These are phyloP conservation scores for Sweltsa coloradensis DNA, from an alignment of 1,140 invertebrate genomes.

Conservation along the genomic window DNA sequence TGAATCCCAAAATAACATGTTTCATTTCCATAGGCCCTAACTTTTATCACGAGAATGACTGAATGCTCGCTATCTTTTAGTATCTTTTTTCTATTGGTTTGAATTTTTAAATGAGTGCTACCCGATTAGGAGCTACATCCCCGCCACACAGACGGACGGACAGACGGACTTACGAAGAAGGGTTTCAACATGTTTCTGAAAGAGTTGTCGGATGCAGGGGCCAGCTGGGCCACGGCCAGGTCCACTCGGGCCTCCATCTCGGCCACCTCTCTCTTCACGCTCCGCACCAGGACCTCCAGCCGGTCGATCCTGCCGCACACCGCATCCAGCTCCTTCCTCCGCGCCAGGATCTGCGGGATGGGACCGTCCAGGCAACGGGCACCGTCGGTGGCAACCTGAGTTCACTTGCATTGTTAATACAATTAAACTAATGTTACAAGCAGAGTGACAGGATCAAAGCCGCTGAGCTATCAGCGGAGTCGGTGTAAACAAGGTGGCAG, in stretches of 20 bases:
- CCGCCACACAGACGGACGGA: too few relatives aligned
- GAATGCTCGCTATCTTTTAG: too few relatives aligned
- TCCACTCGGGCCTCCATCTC: slow-evolving; percentile 24
- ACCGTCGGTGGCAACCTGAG: slow-evolving; percentile 3
- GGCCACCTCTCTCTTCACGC: slow-evolving; percentile 24
- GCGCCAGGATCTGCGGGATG: slow-evolving; percentile 20
- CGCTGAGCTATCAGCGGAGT: too few relatives aligned
- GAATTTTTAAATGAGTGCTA: too few relatives aligned
- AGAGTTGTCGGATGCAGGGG: slow-evolving; percentile 19
- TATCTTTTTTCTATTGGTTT: too few relatives aligned
- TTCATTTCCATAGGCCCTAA: too few relatives aligned
- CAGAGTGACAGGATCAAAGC: too few relatives aligned
- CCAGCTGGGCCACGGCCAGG: slow-evolving; percentile 23
- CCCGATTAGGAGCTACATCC: too few relatives aligned
- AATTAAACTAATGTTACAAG: neutral
- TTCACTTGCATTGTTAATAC: neutral
- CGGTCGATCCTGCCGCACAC: slow-evolving; percentile 25
- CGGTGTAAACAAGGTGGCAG: neutral
- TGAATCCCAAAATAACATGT: too few relatives aligned
- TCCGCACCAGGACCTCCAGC: slow-evolving; percentile 22
- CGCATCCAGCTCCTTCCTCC: slow-evolving; percentile 20
- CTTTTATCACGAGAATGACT: too few relatives aligned
- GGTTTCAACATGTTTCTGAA: slow-evolving; percentile 8
- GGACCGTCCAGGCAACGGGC: slow-evolving; percentile 20
- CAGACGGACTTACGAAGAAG: slow-evolving; percentile 12